Conservation (phyloP, 1,140 invertebrate species). For the Saxidomus purpurata region DNA sequence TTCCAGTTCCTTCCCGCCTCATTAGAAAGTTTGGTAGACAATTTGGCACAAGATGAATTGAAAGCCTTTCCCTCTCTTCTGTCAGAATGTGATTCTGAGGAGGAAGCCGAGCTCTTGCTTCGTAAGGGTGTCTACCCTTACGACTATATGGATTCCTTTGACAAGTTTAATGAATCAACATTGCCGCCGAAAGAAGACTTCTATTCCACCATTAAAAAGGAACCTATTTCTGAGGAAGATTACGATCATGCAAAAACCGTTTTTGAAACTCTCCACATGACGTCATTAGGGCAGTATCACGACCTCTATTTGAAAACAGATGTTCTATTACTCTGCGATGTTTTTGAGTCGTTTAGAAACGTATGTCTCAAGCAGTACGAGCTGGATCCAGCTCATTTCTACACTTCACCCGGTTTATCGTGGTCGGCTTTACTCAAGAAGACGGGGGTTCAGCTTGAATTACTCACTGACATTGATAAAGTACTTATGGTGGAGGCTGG, state of each 20-base stretch:
- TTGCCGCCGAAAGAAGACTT: constrained; percentile 10
- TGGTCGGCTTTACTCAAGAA: constrained; percentile 68
- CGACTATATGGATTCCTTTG: constrained; percentile 12
- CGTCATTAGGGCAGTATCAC: constrained; percentile 24
- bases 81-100: background rate
- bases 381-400: constrained; percentile 29
- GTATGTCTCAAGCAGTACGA: constrained; percentile 22
- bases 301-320: constrained; percentile 37
- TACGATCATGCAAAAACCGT: constrained; percentile 18
- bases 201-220: constrained; percentile 34
- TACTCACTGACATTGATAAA: constrained; percentile 72
- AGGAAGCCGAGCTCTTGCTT: background rate
- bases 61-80: background rate
- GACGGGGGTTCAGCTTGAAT: constrained; percentile 70
- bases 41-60: constrained; percentile 5
- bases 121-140: no score
- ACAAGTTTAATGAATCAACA: constrained; percentile 10
- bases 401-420: constrained; percentile 68
- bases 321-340: constrained; percentile 25
- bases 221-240: constrained; percentile 8
- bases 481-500: constrained; percentile 79
- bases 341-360: constrained; percentile 31
- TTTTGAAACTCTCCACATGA: constrained; percentile 10
- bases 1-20: constrained; percentile 6
- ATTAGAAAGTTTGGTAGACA: constrained; percentile 19